Percentiles rank a stretch among this genome's conserved stretches.
Conservation (phyloP, 2,113 vertebrate species). For the Urocolius indicus region DNA sequence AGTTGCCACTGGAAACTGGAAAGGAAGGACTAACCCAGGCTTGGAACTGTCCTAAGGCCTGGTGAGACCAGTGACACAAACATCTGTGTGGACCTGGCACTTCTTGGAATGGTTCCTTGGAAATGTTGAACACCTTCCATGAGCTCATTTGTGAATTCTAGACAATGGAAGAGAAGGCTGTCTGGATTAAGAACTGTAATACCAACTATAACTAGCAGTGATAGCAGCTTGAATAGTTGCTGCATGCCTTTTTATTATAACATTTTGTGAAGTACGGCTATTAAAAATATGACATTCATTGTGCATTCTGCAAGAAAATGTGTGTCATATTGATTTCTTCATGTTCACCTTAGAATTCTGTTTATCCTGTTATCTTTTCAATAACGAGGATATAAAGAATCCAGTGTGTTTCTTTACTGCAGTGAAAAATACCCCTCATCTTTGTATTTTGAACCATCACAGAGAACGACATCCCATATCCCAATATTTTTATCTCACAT, state of each 20-base stretch:
- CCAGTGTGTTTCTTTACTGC: background rate
- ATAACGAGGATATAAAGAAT: background rate
- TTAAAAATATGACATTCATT: background rate
- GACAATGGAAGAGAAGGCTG: rapidly evolving
- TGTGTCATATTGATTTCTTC: background rate
- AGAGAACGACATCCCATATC: background rate
- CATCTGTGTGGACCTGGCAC: rapidly evolving
- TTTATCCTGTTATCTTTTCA: background rate
- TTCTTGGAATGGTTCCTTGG: background rate
- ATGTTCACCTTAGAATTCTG: background rate
- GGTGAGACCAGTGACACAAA: background rate
- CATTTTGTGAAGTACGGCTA: background rate
- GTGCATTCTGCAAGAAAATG: background rate
- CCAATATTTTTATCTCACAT: background rate
- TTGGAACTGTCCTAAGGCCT: no score
- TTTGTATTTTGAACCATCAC: background rate
- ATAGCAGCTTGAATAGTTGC: background rate
- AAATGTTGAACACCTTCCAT: rapidly evolving
- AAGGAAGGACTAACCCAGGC: background rate
- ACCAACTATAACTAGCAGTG: background rate
- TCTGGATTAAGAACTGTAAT: background rate
- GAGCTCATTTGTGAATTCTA: rapidly evolving
- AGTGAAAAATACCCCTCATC: background rate
- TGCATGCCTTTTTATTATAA: background rate
- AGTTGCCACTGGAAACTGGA: background rate